Conservation (phyloP, 2,888 invertebrate genomes). For the Sphaerophoria rueppellii region DNA sequence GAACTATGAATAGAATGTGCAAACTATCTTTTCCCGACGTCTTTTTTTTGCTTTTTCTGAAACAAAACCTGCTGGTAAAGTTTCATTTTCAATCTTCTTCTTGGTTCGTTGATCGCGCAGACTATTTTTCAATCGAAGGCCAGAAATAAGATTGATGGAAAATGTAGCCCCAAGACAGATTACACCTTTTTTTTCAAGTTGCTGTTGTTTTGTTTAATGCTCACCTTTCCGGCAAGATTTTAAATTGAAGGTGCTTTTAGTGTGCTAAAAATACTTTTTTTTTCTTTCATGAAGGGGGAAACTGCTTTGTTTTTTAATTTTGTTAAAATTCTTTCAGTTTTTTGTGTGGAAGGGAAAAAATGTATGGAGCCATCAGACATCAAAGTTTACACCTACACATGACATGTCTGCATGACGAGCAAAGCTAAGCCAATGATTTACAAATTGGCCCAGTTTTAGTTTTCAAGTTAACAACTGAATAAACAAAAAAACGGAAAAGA, state of each 20-base stretch:
- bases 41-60: not conserved
- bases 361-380: not conserved
- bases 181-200: not conserved
- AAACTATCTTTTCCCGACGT: not conserved
- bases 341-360: not conserved
- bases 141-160: conserved; percentile 27
- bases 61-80: conserved; percentile 25
- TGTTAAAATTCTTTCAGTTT: too few species aligned
- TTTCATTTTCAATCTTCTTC: conserved; percentile 34
- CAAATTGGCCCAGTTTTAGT: conserved; percentile 43
- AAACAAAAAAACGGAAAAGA: conserved; percentile 9
- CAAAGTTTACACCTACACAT: conserved; percentile 24
- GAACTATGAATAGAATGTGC: conserved; percentile 28
- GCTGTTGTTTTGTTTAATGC: not conserved
- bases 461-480: conserved; percentile 10
- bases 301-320: not conserved
- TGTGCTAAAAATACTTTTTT: conserved; percentile 25
- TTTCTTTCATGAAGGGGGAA: conserved; percentile 6
- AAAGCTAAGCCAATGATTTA: conserved; percentile 26
- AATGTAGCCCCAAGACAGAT: conserved; percentile 22
- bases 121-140: conserved; percentile 25
- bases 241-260: not conserved
- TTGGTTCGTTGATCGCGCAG: conserved; percentile 29
- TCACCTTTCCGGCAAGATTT: not conserved
- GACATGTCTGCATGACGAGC: conserved; percentile 15